These are phyloP conservation scores for Psettodes erumei DNA, from an alignment of 2,113 vertebrate genomes.

Conservation along the genomic window DNA sequence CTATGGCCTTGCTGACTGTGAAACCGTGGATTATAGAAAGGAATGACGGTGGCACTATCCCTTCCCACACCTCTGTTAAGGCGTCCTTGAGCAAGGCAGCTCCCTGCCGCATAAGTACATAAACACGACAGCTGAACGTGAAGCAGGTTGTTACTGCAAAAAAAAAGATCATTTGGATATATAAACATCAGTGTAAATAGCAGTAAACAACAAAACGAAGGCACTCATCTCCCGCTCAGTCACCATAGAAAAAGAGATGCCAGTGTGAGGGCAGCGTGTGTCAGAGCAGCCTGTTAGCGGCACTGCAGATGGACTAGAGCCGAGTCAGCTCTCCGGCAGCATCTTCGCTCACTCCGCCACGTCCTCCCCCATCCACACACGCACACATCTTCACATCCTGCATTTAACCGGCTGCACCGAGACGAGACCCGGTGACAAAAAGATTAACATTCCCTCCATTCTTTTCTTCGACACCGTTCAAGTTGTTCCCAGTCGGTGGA, in stretches of 20 bases:
- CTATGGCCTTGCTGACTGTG: neutral
- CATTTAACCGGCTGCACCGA: constrained; percentile 26
- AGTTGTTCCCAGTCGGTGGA: neutral
- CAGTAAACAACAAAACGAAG: too few species aligned
- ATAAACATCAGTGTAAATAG: neutral
- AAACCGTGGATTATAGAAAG: neutral
- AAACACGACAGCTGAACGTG: neutral
- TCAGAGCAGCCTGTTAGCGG: constrained; percentile 14
- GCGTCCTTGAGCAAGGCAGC: constrained; percentile 1
- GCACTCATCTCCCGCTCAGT: neutral
- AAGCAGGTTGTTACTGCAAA: neutral
- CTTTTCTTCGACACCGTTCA: too few species aligned
- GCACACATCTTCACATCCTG: constrained; percentile 27
- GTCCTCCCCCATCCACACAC: constrained; percentile 17
- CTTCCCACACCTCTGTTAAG: neutral
- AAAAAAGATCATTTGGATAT: neutral
- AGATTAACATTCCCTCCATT: neutral
- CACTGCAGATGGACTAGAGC: constrained; percentile 64
- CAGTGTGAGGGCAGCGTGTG: constrained; percentile 11
- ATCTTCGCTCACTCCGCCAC: neutral
- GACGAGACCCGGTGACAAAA: neutral
- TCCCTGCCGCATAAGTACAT: neutral
- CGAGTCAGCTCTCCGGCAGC: constrained; percentile 44
- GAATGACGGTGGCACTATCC: neutral
- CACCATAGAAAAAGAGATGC: too few species aligned